Conservation (phyloP, 2,113 vertebrate genomes). For the Motacilla alba region DNA sequence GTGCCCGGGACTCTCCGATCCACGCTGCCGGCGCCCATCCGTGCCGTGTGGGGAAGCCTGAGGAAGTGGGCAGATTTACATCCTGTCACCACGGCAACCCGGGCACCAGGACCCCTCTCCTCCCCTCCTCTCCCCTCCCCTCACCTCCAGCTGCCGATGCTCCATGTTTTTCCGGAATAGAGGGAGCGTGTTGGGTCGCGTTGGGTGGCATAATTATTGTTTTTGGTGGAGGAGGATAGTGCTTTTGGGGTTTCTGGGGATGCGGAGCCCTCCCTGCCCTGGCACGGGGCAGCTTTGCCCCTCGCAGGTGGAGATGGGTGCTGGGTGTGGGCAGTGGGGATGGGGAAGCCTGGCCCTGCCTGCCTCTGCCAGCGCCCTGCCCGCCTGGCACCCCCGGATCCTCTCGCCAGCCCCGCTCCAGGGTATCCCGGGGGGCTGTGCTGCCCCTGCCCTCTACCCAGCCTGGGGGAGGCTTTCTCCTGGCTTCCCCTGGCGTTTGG, state of each 20-base stretch:
- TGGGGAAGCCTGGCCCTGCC: neutral
- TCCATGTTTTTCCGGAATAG: neutral
- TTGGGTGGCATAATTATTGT: neutral
- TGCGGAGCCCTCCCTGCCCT: neutral
- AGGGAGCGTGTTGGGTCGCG: neutral
- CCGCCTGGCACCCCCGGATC: neutral
- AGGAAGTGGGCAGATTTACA: neutral
- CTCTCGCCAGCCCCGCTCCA: rapidly evolving
- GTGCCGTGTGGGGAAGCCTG: neutral
- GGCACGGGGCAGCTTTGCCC: neutral
- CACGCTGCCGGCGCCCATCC: neutral
- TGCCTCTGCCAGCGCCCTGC: neutral
- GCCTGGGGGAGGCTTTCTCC: rapidly evolving
- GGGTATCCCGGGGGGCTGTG: neutral
- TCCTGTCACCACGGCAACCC: neutral
- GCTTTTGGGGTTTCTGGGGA: neutral
- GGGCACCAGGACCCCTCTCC: neutral
- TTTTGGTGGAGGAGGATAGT: neutral
- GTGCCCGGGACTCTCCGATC: neutral
- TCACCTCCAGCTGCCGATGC: neutral
- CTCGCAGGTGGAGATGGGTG: neutral
- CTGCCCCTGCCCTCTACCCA: neutral
- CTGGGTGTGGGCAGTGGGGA: neutral
- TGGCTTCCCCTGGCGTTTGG: neutral
- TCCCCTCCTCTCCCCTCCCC: neutral